These are phyloP conservation scores for Phaethon lepturus DNA, from an alignment of 2,113 vertebrate species.

Conservation along the genomic window DNA sequence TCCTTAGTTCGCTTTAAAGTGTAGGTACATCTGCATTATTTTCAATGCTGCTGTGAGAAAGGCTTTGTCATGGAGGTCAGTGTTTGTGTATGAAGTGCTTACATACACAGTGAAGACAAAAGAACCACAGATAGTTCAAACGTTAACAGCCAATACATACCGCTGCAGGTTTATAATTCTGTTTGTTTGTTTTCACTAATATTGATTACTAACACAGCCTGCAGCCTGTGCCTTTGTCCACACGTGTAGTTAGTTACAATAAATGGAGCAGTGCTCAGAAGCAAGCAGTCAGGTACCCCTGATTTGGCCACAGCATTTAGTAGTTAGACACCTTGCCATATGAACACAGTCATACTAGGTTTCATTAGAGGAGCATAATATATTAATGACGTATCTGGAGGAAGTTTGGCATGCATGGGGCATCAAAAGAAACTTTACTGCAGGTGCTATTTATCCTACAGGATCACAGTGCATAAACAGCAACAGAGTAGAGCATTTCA, in stretches of 20 bases:
- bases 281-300: conserved; percentile 80
- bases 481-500: conserved; percentile 59
- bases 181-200: background rate
- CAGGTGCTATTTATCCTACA: conserved; percentile 57
- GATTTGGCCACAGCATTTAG: conserved; percentile 77
- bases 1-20: background rate
- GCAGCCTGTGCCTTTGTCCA: conserved; percentile 52
- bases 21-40: background rate
- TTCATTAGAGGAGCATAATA: conserved; percentile 22
- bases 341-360: conserved; percentile 35
- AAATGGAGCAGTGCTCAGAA: conserved; percentile 37
- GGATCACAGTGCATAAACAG: conserved; percentile 81
- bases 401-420: conserved; percentile 88
- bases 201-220: background rate
- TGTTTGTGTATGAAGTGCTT: background rate
- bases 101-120: background rate
- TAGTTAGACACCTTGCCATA: conserved; percentile 50
- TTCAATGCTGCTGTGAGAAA: background rate
- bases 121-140: background rate
- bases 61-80: background rate
- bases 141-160: background rate
- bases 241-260: background rate
- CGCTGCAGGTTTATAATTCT: conserved; percentile 49
- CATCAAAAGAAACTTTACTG: conserved; percentile 52
- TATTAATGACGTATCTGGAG: conserved; percentile 51